A percentile compares a stretch with the other conserved stretches of the same genome.
Evolutionary conservation across 1,140 invertebrate genomes (phyloP).

Genomic region (Brachystomella parvula): DNA sequence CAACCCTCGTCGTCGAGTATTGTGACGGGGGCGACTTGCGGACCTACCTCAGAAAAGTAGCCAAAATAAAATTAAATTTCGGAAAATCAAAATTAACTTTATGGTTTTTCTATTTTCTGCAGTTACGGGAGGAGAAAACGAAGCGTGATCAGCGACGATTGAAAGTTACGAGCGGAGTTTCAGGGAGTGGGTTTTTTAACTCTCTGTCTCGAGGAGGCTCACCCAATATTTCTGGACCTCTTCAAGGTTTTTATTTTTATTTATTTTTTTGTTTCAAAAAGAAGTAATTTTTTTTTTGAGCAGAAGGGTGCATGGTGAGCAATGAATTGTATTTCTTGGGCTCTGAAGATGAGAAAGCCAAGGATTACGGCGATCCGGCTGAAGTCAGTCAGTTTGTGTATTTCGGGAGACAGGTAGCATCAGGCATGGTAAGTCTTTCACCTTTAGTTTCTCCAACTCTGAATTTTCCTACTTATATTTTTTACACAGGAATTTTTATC

Average conservation of each 20-base stretch:
- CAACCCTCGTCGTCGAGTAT: conserved; percentile 64
- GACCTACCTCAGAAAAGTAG: conserved; percentile 54
- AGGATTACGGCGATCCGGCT: conserved; percentile 29
- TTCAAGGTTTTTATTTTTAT: no score
- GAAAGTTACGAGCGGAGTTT: no score
- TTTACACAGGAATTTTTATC: conserved; percentile 57
- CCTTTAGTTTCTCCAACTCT: background rate
- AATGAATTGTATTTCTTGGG: conserved; percentile 31
- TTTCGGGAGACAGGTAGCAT: conserved; percentile 75
- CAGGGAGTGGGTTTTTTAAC: no score
- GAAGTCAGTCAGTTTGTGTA: conserved; percentile 61
- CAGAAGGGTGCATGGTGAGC: conserved; percentile 23
- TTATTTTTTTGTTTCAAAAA: no score
- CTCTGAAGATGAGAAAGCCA: conserved; percentile 8
- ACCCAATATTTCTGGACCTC: no score
- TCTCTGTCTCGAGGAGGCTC: no score
- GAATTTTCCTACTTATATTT: background rate
- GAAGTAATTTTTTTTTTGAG: background rate
- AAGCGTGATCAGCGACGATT: background rate
- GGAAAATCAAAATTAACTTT: background rate
- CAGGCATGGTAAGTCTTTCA: conserved; percentile 62
- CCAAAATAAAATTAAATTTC: background rate
- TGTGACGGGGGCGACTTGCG: conserved; percentile 66
- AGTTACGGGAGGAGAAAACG: background rate
- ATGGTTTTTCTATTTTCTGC: background rate